A percentile compares a stretch with the other conserved stretches of the same genome.
phyloP scores from a whole-genome alignment of 2,888 invertebrate species.

The Mamestra brassicae region DNA sequence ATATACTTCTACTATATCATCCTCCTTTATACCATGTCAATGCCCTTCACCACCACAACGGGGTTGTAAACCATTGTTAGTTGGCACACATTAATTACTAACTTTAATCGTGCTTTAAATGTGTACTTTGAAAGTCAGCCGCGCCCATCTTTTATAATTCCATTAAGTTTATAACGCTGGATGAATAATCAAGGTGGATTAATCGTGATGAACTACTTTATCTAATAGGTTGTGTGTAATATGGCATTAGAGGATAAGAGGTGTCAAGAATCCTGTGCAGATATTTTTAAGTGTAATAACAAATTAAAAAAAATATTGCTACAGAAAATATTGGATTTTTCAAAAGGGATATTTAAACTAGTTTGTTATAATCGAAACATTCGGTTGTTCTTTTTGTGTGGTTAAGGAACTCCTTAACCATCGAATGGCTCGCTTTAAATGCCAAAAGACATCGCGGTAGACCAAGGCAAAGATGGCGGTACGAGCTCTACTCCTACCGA shows the following conservation, averaged over 20 bases:
- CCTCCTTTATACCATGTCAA: constrained; percentile 16
- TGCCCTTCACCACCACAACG: constrained; percentile 4
- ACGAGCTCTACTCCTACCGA: too few species aligned
- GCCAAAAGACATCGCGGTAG: too few species aligned
- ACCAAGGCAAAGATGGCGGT: too few species aligned
- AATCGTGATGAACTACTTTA: constrained; percentile 17
- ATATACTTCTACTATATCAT: background rate
- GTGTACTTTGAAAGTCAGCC: constrained; percentile 60
- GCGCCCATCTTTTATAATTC: constrained; percentile 70
- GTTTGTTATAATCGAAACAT: too few species aligned
- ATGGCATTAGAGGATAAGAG: background rate
- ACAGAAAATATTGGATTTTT: too few species aligned
- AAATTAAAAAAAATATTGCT: too few species aligned
- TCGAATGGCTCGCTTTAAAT: too few species aligned
- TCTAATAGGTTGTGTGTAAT: background rate
- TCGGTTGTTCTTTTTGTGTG: too few species aligned
- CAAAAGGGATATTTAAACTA: too few species aligned
- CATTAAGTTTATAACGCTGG: constrained; percentile 65
- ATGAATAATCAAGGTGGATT: constrained; percentile 46
- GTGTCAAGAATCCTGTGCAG: background rate
- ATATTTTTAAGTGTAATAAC: background rate
- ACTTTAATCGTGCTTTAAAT: constrained; percentile 57
- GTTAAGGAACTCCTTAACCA: too few species aligned
- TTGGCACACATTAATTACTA: constrained; percentile 60
- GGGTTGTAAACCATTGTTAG: constrained; percentile 38